Conservation (phyloP, 2,797 vertebrate genomes). For the Sebastes taczanowskii region DNA sequence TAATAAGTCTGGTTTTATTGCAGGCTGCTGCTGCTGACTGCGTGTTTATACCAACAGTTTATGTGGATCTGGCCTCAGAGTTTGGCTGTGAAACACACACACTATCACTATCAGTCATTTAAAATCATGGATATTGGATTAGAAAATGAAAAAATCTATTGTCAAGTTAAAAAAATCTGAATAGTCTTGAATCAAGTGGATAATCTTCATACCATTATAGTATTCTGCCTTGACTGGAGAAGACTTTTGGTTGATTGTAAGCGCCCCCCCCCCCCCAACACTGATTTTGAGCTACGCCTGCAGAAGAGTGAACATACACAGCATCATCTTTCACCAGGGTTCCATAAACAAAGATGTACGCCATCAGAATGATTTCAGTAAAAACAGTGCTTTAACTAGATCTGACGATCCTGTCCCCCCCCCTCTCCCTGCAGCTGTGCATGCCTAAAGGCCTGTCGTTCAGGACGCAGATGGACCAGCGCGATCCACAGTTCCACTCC, state of each 20-base stretch:
- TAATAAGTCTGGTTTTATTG: slow-evolving; percentile 31
- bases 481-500: slow-evolving; percentile 88
- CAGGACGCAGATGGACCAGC: slow-evolving; percentile 86
- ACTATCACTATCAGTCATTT: neutral
- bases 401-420: neutral
- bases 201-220: neutral
- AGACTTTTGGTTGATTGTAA: too few relatives aligned
- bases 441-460: slow-evolving; percentile 95
- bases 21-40: neutral
- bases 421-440: slow-evolving; percentile 82
- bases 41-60: neutral
- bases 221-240: neutral
- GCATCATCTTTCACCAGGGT: neutral
- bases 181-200: neutral
- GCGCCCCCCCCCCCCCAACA: too few relatives aligned
- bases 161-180: neutral
- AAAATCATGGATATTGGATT: neutral
- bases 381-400: neutral
- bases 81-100: neutral
- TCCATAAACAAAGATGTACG: neutral
- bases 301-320: neutral
- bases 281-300: too few relatives aligned
- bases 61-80: neutral
- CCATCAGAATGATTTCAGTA: neutral
- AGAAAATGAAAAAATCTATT: too few relatives aligned